Evolutionary conservation across 2,797 vertebrate genomes (phyloP).

Genomic region (Moxostoma hubbsi): DNA sequence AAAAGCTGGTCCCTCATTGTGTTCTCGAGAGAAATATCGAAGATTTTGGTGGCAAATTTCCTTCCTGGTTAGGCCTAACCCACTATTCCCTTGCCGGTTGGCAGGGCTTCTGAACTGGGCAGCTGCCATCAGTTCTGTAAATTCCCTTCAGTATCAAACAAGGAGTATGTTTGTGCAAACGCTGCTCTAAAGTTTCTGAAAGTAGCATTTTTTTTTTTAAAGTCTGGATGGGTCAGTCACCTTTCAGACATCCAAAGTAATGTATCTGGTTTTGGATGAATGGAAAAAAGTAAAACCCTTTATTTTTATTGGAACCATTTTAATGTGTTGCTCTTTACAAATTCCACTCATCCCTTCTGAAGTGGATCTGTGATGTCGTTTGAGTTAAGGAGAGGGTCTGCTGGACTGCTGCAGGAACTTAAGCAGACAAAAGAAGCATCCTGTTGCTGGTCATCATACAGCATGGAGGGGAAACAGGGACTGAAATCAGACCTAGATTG

Average conservation of each 20-base stretch:
- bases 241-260: neutral
- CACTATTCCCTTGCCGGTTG: neutral
- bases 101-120: neutral
- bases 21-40: neutral
- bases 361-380: neutral
- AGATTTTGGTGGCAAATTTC: neutral
- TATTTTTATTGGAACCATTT: too few species aligned
- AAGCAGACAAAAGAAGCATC: constrained; percentile 28
- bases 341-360: too few species aligned
- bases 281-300: neutral
- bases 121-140: neutral
- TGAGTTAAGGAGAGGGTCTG: neutral
- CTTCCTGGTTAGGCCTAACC: neutral
- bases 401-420: constrained; percentile 19
- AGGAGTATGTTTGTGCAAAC: constrained; percentile 9
- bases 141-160: constrained; percentile 12
- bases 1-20: neutral
- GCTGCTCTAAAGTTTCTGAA: constrained; percentile 4
- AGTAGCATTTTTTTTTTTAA: neutral
- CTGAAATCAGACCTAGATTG: neutral
- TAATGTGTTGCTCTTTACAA: too few species aligned
- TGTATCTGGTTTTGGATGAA: neutral
- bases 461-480: neutral
- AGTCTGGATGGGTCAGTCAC: neutral
- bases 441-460: constrained; percentile 22